Conservation (phyloP, 2,888 invertebrate species). For the Oscheius sp. region DNA sequence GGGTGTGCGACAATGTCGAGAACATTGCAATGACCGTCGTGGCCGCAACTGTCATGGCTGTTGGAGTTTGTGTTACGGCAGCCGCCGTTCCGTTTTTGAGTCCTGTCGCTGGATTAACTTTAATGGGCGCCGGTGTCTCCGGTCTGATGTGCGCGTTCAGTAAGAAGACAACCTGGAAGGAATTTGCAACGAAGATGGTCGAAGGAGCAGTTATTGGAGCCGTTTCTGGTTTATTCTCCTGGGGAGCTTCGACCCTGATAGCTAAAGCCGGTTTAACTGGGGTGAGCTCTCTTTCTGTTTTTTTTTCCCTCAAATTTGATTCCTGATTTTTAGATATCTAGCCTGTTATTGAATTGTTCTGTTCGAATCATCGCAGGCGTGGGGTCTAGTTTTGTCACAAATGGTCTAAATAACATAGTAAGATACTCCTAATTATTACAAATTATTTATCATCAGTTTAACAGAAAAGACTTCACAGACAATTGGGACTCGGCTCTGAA, state of each 20-base stretch:
- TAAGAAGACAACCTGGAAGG: conserved; percentile 10
- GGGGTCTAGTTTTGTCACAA: conserved; percentile 10
- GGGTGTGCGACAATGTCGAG: neutral
- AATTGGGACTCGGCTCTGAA: neutral
- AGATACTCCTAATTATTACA: neutral
- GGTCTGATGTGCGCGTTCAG: neutral
- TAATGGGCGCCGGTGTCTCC: neutral
- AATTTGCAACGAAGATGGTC: neutral
- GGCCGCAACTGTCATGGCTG: neutral
- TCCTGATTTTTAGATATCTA: neutral
- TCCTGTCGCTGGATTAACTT: neutral
- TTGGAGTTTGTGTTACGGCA: neutral
- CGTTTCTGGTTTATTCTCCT: conserved; percentile 1
- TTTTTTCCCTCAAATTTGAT: neutral
- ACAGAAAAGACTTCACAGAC: conserved; percentile 10
- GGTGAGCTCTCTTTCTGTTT: neutral
- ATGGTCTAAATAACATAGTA: conserved; percentile 6
- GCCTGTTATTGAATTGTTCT: neutral
- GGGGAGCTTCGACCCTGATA: neutral
- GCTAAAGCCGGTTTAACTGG: neutral
- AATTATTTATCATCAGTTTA: neutral
- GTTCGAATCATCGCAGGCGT: conserved; percentile 6
- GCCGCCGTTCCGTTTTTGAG: neutral
- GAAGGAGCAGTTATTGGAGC: conserved; percentile 12
- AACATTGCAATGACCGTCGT: neutral